Conservation (phyloP, 2,797 vertebrate genomes). For the Cyclopterus lumpus region DNA sequence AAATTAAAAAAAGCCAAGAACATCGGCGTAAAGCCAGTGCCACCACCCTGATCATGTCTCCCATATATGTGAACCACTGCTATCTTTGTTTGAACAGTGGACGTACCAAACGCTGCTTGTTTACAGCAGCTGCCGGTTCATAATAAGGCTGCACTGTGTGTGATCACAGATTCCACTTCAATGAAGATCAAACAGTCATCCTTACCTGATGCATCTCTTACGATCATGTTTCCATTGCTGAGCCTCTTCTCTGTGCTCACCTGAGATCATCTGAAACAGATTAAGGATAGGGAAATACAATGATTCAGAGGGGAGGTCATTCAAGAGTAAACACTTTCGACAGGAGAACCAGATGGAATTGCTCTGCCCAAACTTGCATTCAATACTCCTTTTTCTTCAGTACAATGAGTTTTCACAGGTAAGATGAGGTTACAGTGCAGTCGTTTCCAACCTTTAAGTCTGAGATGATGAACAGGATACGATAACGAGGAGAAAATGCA, state of each 20-base stretch:
- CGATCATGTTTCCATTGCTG: conserved; percentile 69
- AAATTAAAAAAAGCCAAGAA: conserved; percentile 49
- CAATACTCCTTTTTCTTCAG: conserved; percentile 4
- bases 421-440: not conserved
- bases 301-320: conserved; percentile 46
- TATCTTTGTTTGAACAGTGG: conserved; percentile 36
- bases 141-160: conserved; percentile 33
- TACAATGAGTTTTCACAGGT: conserved; percentile 4
- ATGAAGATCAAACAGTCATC: conserved; percentile 54
- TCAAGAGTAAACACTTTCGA: conserved; percentile 11
- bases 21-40: conserved; percentile 48
- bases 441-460: not conserved
- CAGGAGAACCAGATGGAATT: conserved; percentile 32
- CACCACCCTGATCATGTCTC: conserved; percentile 45
- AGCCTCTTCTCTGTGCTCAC: conserved; percentile 44
- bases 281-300: conserved; percentile 41
- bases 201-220: conserved; percentile 60
- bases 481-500: not conserved
- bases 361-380: conserved; percentile 35
- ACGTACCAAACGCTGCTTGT: conserved; percentile 26
- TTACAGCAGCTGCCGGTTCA: conserved; percentile 45
- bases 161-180: conserved; percentile 41
- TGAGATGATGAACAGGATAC: not conserved
- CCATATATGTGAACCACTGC: conserved; percentile 29
- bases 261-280: conserved; percentile 69